phyloP scores from a whole-genome alignment of 2,113 vertebrate species.

The Chaetodon trifascialis region DNA sequence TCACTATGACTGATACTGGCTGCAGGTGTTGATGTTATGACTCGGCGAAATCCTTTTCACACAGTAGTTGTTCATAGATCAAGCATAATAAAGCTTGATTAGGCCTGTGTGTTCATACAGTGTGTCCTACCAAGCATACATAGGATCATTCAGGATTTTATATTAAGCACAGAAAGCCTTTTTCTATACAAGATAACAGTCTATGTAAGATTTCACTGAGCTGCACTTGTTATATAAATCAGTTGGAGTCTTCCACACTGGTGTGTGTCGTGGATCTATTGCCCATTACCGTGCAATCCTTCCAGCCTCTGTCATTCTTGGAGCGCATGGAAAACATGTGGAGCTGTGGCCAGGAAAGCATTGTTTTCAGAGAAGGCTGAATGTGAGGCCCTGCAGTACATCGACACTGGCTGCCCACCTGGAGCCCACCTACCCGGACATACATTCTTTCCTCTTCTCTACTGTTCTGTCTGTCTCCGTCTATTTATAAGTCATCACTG shows the following conservation, averaged over 20 bases:
- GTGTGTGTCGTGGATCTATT: slow-evolving; percentile 32
- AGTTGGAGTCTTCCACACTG: neutral
- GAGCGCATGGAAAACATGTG: slow-evolving; percentile 65
- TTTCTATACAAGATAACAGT: neutral
- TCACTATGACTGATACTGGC: slow-evolving; percentile 33
- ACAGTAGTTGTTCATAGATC: slow-evolving; percentile 17
- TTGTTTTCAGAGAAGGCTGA: slow-evolving; percentile 46
- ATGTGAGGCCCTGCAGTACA: slow-evolving; percentile 24
- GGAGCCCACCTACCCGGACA: slow-evolving; percentile 71
- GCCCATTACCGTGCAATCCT: slow-evolving; percentile 39
- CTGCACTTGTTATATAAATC: neutral
- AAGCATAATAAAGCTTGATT: slow-evolving; percentile 3
- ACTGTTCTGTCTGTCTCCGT: slow-evolving; percentile 62
- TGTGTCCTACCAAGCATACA: neutral
- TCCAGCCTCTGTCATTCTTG: slow-evolving; percentile 69
- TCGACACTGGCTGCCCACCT: slow-evolving; percentile 63
- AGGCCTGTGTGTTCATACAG: neutral
- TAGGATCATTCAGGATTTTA: neutral
- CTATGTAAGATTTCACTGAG: neutral
- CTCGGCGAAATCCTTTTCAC: slow-evolving; percentile 25
- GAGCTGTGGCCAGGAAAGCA: slow-evolving; percentile 27
- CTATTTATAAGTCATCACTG: slow-evolving; percentile 73
- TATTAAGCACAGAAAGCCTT: neutral
- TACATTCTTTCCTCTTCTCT: slow-evolving; percentile 57
- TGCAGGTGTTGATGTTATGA: slow-evolving; percentile 29